Evolutionary conservation across 2,113 vertebrate genomes (phyloP).

Genomic region (Lampris incognitus): DNA sequence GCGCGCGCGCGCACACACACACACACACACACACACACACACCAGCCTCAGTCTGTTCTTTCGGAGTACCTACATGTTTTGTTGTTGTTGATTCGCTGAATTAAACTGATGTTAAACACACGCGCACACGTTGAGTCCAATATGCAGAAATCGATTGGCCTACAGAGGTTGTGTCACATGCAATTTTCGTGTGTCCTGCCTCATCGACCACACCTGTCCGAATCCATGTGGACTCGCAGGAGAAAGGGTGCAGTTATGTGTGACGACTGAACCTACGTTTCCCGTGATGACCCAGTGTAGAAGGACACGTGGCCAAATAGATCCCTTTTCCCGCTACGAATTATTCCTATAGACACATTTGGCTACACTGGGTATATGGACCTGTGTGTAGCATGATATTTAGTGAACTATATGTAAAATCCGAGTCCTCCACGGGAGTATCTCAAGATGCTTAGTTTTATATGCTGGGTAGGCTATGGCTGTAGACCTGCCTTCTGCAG

Average conservation of each 20-base stretch:
- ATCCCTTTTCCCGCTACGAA: conserved; percentile 61
- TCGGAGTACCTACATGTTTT: no score
- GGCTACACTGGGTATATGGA: conserved; percentile 37
- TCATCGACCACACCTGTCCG: conserved; percentile 20
- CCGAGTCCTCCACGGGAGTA: no score
- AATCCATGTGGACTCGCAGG: conserved; percentile 34
- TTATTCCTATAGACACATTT: conserved; percentile 54
- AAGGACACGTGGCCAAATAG: conserved; percentile 49
- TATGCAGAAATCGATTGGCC: conserved; percentile 15
- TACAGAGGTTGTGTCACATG: conserved; percentile 29
- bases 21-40: not conserved
- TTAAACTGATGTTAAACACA: not conserved
- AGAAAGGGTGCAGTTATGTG: conserved; percentile 30
- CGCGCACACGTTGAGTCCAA: not conserved
- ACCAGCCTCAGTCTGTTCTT: not conserved
- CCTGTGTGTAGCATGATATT: conserved; percentile 3
- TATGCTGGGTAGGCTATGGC: no score
- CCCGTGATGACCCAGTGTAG: conserved; percentile 46
- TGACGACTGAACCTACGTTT: conserved; percentile 47
- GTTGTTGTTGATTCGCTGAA: not conserved
- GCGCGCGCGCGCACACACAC: no score
- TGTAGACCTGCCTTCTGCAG: no score
- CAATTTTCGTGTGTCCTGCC: conserved; percentile 5
- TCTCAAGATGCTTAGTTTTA: no score
- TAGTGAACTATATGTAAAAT: conserved; percentile 12